Evolutionary conservation across 2,888 invertebrate species (phyloP).

Genomic region (Theristus sp.): DNA sequence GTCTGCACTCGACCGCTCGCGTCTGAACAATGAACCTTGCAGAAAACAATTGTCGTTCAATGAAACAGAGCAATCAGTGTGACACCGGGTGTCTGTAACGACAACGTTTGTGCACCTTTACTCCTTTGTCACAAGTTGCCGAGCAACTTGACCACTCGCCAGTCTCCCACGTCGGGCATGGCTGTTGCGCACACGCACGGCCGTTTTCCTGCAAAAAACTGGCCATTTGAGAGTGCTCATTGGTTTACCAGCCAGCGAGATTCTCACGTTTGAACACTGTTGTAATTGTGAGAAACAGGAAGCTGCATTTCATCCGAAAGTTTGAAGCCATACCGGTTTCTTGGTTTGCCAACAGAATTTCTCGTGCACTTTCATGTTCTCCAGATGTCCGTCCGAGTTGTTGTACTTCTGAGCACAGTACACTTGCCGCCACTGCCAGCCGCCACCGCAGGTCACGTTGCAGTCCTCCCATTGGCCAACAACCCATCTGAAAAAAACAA

Average conservation of each 20-base stretch:
- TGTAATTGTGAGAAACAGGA: too few relatives aligned
- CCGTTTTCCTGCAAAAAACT: conserved; percentile 47
- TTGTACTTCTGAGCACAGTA: conserved; percentile 41
- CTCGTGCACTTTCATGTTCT: conserved; percentile 7
- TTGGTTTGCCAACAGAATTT: conserved; percentile 46
- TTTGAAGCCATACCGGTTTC: conserved; percentile 50
- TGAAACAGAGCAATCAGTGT: too few relatives aligned
- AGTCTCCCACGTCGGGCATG: conserved; percentile 61
- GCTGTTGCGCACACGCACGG: conserved; percentile 61
- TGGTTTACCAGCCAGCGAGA: too few relatives aligned
- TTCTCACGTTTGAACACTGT: too few relatives aligned
- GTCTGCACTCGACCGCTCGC: too few relatives aligned
- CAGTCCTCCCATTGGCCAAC: conserved; percentile 80
- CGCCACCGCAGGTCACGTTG: conserved; percentile 73
- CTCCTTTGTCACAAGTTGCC: conserved; percentile 67
- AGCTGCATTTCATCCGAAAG: too few relatives aligned
- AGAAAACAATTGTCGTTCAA: too few relatives aligned
- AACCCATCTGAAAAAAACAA: conserved; percentile 61
- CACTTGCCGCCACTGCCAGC: conserved; percentile 59
- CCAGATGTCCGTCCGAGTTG: conserved; percentile 7
- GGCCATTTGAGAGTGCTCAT: neutral
- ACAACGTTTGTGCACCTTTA: too few relatives aligned
- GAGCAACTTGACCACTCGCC: conserved; percentile 48
- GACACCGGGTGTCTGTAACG: too few relatives aligned
- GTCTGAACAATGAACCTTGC: too few relatives aligned